phyloP scores from a whole-genome alignment of 2,888 invertebrate species.

The Perizoma affinitatum region DNA sequence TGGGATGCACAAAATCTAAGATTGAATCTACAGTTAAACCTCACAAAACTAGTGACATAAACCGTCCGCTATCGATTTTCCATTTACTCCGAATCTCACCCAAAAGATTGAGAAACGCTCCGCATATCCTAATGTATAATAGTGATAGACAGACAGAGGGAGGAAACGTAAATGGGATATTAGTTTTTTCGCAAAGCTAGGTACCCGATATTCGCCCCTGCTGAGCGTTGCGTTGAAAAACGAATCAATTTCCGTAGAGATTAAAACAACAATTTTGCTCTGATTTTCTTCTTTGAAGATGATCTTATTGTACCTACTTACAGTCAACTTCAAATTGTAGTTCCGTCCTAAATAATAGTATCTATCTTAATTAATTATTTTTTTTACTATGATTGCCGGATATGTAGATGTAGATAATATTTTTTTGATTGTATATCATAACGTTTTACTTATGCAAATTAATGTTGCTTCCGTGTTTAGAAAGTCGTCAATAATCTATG shows the following conservation, averaged over 20 bases:
- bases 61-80: slow-evolving; percentile 9
- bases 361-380: too few relatives aligned
- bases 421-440: slow-evolving; percentile 2
- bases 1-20: too few relatives aligned
- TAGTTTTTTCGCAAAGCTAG: slow-evolving; percentile 71
- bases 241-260: slow-evolving; percentile 68
- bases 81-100: slow-evolving; percentile 1
- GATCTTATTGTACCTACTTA: not conserved
- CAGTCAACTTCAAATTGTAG: too few relatives aligned
- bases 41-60: slow-evolving; percentile 1
- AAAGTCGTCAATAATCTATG: slow-evolving; percentile 32
- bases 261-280: slow-evolving; percentile 45
- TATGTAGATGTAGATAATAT: too few relatives aligned
- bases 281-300: not conserved
- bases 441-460: slow-evolving; percentile 14
- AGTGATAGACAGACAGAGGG: slow-evolving; percentile 50
- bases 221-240: slow-evolving; percentile 74
- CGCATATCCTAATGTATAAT: slow-evolving; percentile 25
- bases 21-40: not conserved
- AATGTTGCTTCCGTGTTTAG: slow-evolving; percentile 19
- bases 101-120: slow-evolving; percentile 28
- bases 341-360: too few relatives aligned
- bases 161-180: slow-evolving; percentile 76
- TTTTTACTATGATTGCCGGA: too few relatives aligned
- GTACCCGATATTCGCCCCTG: slow-evolving; percentile 62